Percentiles rank a stretch among this genome's conserved stretches.
These are phyloP conservation scores for Oceanites oceanicus DNA, from an alignment of 2,113 vertebrate genomes.

Conservation along the genomic window DNA sequence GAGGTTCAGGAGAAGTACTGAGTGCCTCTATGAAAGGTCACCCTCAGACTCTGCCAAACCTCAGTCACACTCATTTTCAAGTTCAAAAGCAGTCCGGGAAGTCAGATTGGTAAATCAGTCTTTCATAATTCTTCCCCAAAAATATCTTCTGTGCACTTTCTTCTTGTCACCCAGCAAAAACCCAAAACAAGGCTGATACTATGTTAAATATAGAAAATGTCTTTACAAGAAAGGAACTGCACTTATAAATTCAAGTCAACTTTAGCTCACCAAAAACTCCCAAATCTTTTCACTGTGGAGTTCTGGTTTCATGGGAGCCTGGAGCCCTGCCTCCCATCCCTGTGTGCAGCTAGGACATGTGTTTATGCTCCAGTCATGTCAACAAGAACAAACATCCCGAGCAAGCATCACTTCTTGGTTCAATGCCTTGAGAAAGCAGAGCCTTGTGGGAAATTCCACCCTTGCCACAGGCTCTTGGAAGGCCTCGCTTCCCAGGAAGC, in stretches of 20 bases:
- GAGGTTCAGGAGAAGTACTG: background rate
- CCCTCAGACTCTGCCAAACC: background rate
- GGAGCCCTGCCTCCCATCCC: background rate
- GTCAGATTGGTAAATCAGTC: background rate
- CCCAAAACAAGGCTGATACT: background rate
- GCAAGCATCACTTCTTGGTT: background rate
- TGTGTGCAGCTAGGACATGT: background rate
- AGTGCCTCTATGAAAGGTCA: background rate
- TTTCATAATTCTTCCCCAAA: background rate
- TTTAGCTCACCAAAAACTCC: background rate
- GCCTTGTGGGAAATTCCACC: constrained; percentile 33
- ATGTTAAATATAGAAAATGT: background rate
- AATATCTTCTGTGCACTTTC: background rate
- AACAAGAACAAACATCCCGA: background rate
- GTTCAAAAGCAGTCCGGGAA: background rate
- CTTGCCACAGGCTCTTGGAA: background rate
- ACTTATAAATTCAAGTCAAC: background rate
- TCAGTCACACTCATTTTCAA: background rate
- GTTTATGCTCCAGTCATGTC: constrained; percentile 5
- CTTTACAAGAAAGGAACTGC: background rate
- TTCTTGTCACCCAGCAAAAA: background rate
- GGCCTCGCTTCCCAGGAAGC: background rate
- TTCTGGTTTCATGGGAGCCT: background rate
- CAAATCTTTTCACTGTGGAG: background rate
- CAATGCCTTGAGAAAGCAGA: background rate